A percentile compares a stretch with the other conserved stretches of the same genome.
These are phyloP conservation scores for Antigone vipio DNA, from an alignment of 2,113 vertebrate species.

Conservation along the genomic window DNA sequence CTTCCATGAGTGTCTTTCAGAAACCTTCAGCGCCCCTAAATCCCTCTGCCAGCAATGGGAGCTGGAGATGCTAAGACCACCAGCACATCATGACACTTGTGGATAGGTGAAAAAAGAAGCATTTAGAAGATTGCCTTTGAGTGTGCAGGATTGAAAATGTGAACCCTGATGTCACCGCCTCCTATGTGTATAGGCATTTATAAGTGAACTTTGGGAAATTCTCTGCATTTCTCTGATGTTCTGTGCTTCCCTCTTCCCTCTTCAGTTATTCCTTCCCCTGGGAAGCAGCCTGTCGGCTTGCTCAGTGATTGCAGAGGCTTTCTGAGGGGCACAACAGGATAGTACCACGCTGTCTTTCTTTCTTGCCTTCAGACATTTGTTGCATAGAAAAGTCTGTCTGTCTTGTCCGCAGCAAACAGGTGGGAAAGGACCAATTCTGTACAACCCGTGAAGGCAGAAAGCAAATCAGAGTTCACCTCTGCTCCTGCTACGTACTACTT, in stretches of 20 bases:
- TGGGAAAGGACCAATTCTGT: neutral
- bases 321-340: neutral
- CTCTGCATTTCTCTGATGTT: neutral
- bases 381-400: neutral
- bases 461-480: neutral
- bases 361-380: neutral
- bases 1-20: neutral
- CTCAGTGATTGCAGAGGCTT: neutral
- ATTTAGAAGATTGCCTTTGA: neutral
- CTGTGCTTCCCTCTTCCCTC: neutral
- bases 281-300: neutral
- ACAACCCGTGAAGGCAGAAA: neutral
- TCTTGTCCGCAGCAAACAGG: neutral
- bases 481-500: neutral
- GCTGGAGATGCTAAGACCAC: neutral
- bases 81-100: neutral
- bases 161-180: neutral
- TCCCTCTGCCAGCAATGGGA: neutral
- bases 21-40: neutral
- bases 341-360: neutral
- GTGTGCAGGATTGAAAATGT: neutral
- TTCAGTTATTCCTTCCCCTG: neutral
- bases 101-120: neutral
- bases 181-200: neutral
- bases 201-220: neutral